Base-by-base conservation (phyloP, 2,888 invertebrate genomes). In the Ormia ochracea region DNA sequence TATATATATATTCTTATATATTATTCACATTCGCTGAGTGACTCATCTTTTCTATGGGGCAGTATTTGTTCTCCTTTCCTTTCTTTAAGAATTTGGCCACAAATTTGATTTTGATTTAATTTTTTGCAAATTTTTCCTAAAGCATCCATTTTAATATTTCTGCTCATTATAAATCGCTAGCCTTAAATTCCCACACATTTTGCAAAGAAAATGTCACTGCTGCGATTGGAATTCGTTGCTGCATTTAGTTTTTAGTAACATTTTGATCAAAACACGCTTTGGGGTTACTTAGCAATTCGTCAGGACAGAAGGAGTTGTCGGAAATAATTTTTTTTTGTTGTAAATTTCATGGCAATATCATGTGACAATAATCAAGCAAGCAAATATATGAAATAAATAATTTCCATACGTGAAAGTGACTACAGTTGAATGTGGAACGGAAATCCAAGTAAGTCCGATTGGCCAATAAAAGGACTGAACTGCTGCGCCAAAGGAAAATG, bases 11-110 rank as follows among this genome's bases (percentile, higher is more conserved):
- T n/a, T n/a, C n/a, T n/a, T n/a, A n/a, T n/a, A n/a, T n/a, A n/a
- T n/a, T n/a, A 61, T 58, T 76, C 63, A 72, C 72, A 56, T 76
- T 76, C 56, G 68, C 31, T 80, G 68, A 73, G 76, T 73, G 76
- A 80, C 63, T 76, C 72, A 76, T 38, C 73, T 76, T 73, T 28
- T 12, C 38, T n/a, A 43, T 19, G 52, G 7, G 26, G 19, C 12
- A n/a, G n/a, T n/a, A n/a, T n/a, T n/a, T n/a, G n/a, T n/a, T n/a
- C n/a, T n/a, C n/a, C 3, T 41, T 31, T 14, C 31, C 56, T 66
- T 48, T 12, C 19, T 41, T 54, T 43, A 48, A 50, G 54, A 61
- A n/a, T 5, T 68, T 72, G 68, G 66, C 76, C 72, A 66, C 68
- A 73, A 72, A 68, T 76, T 72, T 28, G 31, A 36, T 56, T 36